Percentiles rank a stretch among this genome's conserved stretches.
Evolutionary conservation across 2,113 vertebrate genomes (phyloP).

Genomic region (Tapirus terrestris): DNA sequence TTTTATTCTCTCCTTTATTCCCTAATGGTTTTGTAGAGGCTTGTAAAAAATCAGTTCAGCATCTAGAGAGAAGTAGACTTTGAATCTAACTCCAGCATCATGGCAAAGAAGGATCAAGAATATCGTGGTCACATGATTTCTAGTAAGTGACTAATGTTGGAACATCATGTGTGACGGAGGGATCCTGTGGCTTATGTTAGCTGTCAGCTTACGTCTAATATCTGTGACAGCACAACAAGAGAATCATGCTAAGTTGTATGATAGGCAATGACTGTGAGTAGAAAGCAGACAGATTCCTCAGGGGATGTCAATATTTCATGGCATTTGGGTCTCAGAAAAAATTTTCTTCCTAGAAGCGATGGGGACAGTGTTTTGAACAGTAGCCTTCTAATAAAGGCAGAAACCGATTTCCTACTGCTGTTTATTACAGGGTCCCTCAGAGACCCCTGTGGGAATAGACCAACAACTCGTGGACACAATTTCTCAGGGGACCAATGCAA

Average conservation of each 20-base stretch:
- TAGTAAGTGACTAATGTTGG: neutral
- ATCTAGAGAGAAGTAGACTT: neutral
- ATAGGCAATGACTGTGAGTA: neutral
- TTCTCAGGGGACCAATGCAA: neutral
- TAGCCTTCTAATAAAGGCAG: neutral
- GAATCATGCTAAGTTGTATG: neutral
- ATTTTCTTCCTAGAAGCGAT: neutral
- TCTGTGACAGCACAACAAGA: neutral
- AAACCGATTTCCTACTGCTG: neutral
- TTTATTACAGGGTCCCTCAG: neutral
- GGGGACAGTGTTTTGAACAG: neutral
- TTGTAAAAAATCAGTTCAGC: neutral
- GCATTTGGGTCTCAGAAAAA: neutral
- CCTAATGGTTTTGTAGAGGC: neutral
- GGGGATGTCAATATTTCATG: neutral
- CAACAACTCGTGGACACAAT: neutral
- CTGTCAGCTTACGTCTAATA: neutral
- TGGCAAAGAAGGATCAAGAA: neutral
- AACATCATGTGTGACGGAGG: neutral
- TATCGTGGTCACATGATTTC: neutral
- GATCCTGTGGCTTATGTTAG: neutral
- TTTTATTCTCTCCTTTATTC: conserved; percentile 16
- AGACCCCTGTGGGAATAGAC: neutral
- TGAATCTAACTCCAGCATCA: neutral
- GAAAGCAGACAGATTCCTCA: neutral